Evolutionary conservation across 2,113 vertebrate genomes (phyloP).

Genomic region (Lepisosteus oculatus): DNA sequence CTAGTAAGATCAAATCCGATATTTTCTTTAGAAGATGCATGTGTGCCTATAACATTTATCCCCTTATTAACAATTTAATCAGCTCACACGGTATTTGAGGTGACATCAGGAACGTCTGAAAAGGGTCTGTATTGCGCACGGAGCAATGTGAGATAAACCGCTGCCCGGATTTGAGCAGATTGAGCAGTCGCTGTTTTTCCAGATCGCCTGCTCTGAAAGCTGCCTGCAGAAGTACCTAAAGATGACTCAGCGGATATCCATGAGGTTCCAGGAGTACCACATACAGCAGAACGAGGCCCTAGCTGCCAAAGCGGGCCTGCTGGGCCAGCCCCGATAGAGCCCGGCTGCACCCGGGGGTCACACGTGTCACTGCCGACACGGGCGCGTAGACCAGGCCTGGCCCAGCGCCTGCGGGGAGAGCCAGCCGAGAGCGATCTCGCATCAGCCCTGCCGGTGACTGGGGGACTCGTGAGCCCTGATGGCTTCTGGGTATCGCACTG

Average conservation of each 20-base stretch:
- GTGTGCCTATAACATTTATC: background rate
- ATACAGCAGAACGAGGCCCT: slow-evolving; percentile 98
- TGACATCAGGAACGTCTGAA: no score
- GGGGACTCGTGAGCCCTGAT: no score
- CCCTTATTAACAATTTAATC: background rate
- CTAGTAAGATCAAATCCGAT: no score
- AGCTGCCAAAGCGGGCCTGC: slow-evolving; percentile 91
- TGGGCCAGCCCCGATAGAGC: slow-evolving; percentile 74
- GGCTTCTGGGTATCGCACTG: no score
- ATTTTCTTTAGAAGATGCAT: no score
- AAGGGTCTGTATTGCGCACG: no score
- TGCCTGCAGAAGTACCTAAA: slow-evolving; percentile 98
- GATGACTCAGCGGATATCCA: slow-evolving; percentile 98
- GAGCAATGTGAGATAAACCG: no score
- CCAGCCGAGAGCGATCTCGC: background rate
- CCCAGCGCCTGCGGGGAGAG: background rate
- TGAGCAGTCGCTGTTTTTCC: background rate
- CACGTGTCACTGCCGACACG: background rate
- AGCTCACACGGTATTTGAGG: no score
- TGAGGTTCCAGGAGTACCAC: slow-evolving; percentile 98
- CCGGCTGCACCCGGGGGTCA: no score
- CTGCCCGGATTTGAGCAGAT: background rate
- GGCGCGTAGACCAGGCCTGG: no score
- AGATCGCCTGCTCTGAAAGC: slow-evolving; percentile 89
- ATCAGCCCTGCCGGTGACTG: background rate